Evolutionary conservation across 2,113 vertebrate genomes (phyloP), one percentile per base, ranked within the genome.

Genomic region (Labrus mixtus): DNA sequence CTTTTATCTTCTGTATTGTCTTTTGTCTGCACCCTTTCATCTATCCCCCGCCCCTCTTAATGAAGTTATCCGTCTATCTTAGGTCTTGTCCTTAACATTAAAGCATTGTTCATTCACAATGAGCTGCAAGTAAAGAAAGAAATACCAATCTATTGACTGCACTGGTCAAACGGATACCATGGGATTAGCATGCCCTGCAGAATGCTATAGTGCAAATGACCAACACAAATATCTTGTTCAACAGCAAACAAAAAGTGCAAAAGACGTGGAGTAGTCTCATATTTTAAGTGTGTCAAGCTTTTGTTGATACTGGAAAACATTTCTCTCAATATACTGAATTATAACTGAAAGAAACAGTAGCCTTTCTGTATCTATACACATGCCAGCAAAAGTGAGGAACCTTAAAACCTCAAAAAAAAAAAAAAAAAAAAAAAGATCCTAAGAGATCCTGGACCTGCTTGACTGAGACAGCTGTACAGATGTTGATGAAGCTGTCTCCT

Each of bases 151-250:
- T 53, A 55, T 60, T 71, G 80, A 85, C 73, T 79, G 69, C 72
- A 76, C 63, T 61, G 76, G 75, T 46, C 57, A 43, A 78, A 69
- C 66, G 66, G 70, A 78, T 87, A 82, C 12, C 17, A 23, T n/a
- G 71, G 55, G 74, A 70, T 19, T 66, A 74, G 23, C 46, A 23
- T 71, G 78, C 54, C 37, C 25, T 37, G 22, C 25, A 55, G 50
- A 8, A 64, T 53, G 55, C 54, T 65, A 71, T n/a, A 78, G 36
- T 41, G 10, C 39, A 29, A 29, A 29, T 3, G 5, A 2, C n/a
- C n/a, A n/a, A n/a, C n/a, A n/a, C n/a, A n/a, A n/a, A n/a, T n/a
- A n/a, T n/a, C n/a, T n/a, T n/a, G n/a, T n/a, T n/a, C n/a, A n/a
- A n/a, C n/a, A n/a, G n/a, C n/a, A n/a, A n/a, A n/a, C n/a, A n/a